Base-by-base conservation (phyloP, 1,140 invertebrate species). In the Oncopeltus fasciatus region DNA sequence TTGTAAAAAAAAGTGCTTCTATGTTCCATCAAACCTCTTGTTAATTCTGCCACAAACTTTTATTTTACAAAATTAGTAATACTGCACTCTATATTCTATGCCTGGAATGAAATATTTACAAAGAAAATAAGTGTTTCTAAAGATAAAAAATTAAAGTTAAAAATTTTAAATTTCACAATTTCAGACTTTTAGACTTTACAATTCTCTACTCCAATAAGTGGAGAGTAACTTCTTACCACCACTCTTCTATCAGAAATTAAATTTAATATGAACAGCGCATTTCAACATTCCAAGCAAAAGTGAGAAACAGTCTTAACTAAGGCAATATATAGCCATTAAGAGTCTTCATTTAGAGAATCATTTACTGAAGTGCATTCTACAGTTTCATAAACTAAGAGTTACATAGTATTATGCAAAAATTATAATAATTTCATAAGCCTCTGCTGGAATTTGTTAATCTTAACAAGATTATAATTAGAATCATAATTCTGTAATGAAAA, bases 111-210 rank as follows among this genome's bases (percentile, higher is more conserved):
- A 27, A 28, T 57, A 43, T 62, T 53, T 49, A 62, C 44, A 59
- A 61, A 56, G 14, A 28, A 27, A 5, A 27, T 16, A 27, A 27
- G 29, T 18, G 38, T 46, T 61, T 57, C 60, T 59, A 61, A 63
- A 29, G 56, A 63, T 66, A 66, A 62, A 64, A 64, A 64, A 66
- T 64, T 66, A 64, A 66, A 64, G 62, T 59, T 66, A 46, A 51
- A 60, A 64, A 59, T 60, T 57, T 64, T 57, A 66, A 66, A 66
- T 66, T 66, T 53, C 65, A 66, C 65, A 66, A 66, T 66, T 62
- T 66, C 62, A 64, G 62, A 62, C 62, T 64, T 66, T 61, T 66
- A 56, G 60, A 44, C 60, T 61, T 63, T 66, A 64, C 59, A 60
- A 59, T 62, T 62, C 43, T 60, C 61, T 49, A 43, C 33, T 31